Base-by-base conservation (phyloP, 2,888 invertebrate species). In the Mycogona germanica region DNA sequence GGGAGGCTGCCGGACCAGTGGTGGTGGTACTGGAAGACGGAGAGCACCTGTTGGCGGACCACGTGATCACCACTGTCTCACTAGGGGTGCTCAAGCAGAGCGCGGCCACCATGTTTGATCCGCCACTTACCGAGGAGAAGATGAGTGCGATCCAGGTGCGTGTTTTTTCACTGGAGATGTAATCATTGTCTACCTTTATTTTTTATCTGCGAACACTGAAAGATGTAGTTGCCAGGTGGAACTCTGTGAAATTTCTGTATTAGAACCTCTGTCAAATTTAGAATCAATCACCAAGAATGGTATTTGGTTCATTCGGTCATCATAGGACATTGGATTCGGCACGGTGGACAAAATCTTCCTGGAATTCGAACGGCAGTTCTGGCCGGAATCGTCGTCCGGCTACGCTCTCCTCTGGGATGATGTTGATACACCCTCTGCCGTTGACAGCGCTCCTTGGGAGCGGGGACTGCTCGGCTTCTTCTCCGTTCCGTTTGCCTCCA, bases 391-490 rank as follows among this genome's bases (percentile, higher is more conserved):
- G 25, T 57, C 61, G 45, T 59, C 59, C 7, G 64, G 63, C 9
- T 72, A 85, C 28, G 79, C 80, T 63, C 74, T 86, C 44, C 78
- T 82, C 30, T 82, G 83, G 80, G 78, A 14, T 21, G 21, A 23
- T 3, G 30, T 5, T 14, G 6, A 51, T n/a, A n/a, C n/a, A n/a
- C n/a, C n/a, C n/a, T n/a, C n/a, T n/a, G 12, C 19, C 17, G 4
- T n/a, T 5, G 17, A 23, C 12, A 26, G 23, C 17, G 21, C 12
- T n/a, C 6, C 61, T 28, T 85, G 84, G 84, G 67, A 80, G 46
- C 75, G 75, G 62, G 77, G 77, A 60, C 72, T 85, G 12, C 78
- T 80, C 63, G 78, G 79, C 51, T 82, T 85, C 66, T 79, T 79
- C 64, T 72, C 76, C 7, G 76, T 81, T 9, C 77, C 77, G 60